Percentiles rank a stretch among this genome's conserved stretches.
Evolutionary conservation across 2,888 invertebrate genomes (phyloP).

Genomic region (Andrena hattorfiana): DNA sequence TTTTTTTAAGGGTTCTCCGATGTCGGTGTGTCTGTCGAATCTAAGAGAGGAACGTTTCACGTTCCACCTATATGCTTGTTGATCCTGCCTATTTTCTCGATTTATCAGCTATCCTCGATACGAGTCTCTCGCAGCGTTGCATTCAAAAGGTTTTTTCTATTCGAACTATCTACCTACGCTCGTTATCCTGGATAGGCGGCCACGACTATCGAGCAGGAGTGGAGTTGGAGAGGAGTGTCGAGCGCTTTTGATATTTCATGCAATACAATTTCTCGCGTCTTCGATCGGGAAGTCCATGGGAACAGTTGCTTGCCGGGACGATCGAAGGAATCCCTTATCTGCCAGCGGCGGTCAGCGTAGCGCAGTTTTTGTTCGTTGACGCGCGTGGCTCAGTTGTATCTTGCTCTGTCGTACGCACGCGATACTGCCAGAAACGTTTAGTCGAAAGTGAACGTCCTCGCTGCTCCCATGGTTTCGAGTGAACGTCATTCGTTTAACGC

Average conservation of each 20-base stretch:
- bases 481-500: constrained; percentile 32
- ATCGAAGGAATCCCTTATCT: neutral
- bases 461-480: neutral
- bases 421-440: constrained; percentile 47
- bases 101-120: constrained; percentile 13
- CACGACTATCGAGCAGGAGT: neutral
- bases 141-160: neutral
- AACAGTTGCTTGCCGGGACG: constrained; percentile 2
- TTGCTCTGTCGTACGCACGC: constrained; percentile 18
- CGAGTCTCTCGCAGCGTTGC: neutral
- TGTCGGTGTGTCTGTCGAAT: constrained; percentile 15
- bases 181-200: neutral
- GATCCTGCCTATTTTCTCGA: constrained; percentile 35
- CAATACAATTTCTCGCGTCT: constrained; percentile 17
- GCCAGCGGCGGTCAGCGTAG: neutral
- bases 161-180: neutral
- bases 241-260: constrained; percentile 13
- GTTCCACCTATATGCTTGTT: constrained; percentile 30
- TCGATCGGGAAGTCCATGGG: constrained; percentile 13
- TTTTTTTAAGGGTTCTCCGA: constrained; percentile 43
- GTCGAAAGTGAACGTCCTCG: constrained; percentile 11
- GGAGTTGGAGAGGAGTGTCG: neutral
- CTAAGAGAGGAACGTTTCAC: constrained; percentile 11
- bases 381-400: constrained; percentile 2
- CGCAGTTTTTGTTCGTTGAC: constrained; percentile 2